Percentiles rank a stretch among this genome's conserved stretches.
Evolutionary conservation across 2,113 vertebrate species (phyloP).

Genomic region (Vidua macroura): DNA sequence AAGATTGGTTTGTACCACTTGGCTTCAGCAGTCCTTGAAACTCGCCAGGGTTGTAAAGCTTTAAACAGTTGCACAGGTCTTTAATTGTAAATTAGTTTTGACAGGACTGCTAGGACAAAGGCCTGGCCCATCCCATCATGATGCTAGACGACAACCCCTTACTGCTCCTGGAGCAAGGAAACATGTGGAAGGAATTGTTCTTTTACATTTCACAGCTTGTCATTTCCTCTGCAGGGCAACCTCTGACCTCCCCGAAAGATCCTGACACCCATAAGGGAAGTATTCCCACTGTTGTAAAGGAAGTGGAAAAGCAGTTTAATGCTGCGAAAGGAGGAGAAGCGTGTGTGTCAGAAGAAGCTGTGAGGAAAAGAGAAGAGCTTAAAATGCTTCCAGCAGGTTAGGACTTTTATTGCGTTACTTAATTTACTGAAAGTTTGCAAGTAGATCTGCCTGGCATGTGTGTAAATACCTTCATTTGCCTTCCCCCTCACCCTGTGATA

Average conservation of each 20-base stretch:
- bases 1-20: slow-evolving; percentile 60
- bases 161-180: slow-evolving; percentile 83
- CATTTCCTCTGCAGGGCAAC: slow-evolving; percentile 94
- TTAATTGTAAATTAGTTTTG: slow-evolving; percentile 94
- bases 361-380: slow-evolving; percentile 73
- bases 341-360: slow-evolving; percentile 71
- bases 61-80: slow-evolving; percentile 83
- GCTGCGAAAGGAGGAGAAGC: slow-evolving; percentile 65
- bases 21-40: slow-evolving; percentile 80
- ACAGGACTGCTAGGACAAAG: slow-evolving; percentile 86
- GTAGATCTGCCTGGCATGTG: slow-evolving; percentile 1
- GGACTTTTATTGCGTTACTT: not conserved
- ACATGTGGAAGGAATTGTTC: slow-evolving; percentile 99
- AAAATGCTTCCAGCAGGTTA: slow-evolving; percentile 86
- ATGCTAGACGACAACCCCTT: slow-evolving; percentile 86
- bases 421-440: not conserved
- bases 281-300: slow-evolving; percentile 85
- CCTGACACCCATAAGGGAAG: slow-evolving; percentile 90
- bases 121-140: slow-evolving; percentile 84
- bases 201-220: slow-evolving; percentile 99
- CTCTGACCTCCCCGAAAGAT: slow-evolving; percentile 91
- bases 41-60: slow-evolving; percentile 79
- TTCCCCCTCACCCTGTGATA: not conserved
- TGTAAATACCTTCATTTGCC: not conserved
- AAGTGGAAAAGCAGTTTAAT: slow-evolving; percentile 84